Percentiles rank a stretch among this genome's conserved stretches.
These are phyloP conservation scores for Lethocerus indicus DNA, from an alignment of 1,140 invertebrate species.

Conservation along the genomic window DNA sequence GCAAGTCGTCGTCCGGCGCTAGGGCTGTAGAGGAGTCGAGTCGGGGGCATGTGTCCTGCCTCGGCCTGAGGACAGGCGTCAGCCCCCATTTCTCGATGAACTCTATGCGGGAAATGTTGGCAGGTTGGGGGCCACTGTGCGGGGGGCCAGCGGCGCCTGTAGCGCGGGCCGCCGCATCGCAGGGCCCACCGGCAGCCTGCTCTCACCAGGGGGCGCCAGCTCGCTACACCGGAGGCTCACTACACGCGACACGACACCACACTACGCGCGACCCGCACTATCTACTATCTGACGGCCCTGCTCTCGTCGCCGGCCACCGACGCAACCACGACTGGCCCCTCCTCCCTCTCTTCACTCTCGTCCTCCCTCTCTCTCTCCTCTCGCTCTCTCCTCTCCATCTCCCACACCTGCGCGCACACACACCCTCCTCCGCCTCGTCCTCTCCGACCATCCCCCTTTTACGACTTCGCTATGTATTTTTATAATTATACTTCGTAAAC, in stretches of 20 bases:
- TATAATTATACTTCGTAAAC: too few species aligned
- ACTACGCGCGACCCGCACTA: too few species aligned
- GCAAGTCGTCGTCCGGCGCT: too few species aligned
- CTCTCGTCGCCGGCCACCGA: not conserved
- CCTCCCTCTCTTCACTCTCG: not conserved
- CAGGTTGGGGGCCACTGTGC: conserved; percentile 34
- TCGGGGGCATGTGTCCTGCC: conserved; percentile 72
- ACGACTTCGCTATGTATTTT: too few species aligned
- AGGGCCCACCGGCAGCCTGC: conserved; percentile 5
- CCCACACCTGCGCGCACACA: conserved; percentile 5
- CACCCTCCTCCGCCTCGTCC: conserved; percentile 1
- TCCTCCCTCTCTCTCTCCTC: not conserved
- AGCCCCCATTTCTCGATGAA: conserved; percentile 90
- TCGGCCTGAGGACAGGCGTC: conserved; percentile 84
- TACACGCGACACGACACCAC: too few species aligned
- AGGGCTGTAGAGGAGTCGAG: too few species aligned
- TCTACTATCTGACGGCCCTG: not conserved
- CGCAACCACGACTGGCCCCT: conserved; percentile 1
- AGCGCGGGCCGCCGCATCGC: conserved; percentile 5
- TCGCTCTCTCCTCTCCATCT: too few species aligned
- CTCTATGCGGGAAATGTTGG: conserved; percentile 90
- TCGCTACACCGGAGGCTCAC: too few species aligned
- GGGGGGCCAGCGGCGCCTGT: conserved; percentile 19
- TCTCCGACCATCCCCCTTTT: not conserved
- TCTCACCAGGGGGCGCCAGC: not conserved